Conservation (phyloP, 2,113 vertebrate genomes). For the Romanogobio albipinnatus region DNA sequence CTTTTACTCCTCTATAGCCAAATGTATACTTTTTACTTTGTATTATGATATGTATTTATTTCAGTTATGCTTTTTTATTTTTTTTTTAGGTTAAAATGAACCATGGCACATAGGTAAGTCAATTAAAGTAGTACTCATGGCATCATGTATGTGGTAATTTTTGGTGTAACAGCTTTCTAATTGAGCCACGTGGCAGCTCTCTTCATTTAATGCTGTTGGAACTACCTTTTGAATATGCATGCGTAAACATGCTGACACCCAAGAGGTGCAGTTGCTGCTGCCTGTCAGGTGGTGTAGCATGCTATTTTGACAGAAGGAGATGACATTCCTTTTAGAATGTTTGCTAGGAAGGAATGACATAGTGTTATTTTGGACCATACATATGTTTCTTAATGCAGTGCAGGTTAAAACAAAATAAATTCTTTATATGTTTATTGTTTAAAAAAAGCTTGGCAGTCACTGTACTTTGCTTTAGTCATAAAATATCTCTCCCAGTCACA, state of each 20-base stretch:
- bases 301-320: conserved; percentile 40
- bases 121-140: not conserved
- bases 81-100: not conserved
- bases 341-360: not conserved
- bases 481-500: not conserved
- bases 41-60: not conserved
- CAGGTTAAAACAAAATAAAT: not conserved
- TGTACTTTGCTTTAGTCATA: not conserved
- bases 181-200: conserved; percentile 8
- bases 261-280: conserved; percentile 59
- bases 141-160: not conserved
- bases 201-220: conserved; percentile 13
- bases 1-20: not conserved
- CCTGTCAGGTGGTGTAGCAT: conserved; percentile 45
- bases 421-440: not conserved
- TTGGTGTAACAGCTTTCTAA: conserved; percentile 16
- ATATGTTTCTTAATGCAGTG: not conserved
- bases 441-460: not conserved
- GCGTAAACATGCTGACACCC: conserved; percentile 58
- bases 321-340: conserved; percentile 12
- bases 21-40: not conserved
- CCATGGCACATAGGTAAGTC: not conserved
- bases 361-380: not conserved
- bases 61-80: not conserved
- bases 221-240: conserved; percentile 40